phyloP scores from a whole-genome alignment of 2,797 vertebrate species.

The Masticophis lateralis region DNA sequence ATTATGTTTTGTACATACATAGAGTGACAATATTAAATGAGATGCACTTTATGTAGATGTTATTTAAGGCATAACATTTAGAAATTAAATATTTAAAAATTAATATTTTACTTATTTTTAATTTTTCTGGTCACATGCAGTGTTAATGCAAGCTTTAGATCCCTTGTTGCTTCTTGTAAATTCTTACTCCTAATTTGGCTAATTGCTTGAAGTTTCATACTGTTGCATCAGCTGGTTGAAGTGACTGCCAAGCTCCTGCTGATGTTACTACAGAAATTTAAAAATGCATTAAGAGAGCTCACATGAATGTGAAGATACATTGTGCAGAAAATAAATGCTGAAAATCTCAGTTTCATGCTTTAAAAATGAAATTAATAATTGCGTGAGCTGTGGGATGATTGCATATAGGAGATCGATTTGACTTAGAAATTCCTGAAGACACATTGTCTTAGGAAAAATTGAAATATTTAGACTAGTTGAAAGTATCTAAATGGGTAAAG shows the following conservation, averaged over 20 bases:
- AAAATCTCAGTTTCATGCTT: background rate
- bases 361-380: background rate
- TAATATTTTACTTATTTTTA: background rate
- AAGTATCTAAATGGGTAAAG: background rate
- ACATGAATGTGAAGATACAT: background rate
- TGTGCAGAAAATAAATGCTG: background rate
- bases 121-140: background rate
- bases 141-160: background rate
- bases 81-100: background rate
- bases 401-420: background rate
- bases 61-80: background rate
- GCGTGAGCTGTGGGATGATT: background rate
- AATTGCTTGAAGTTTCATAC: background rate
- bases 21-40: conserved; percentile 25
- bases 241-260: background rate
- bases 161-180: conserved; percentile 35
- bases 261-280: background rate
- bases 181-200: conserved; percentile 10
- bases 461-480: background rate
- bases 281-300: background rate
- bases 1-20: conserved; percentile 33
- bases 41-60: background rate
- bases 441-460: background rate
- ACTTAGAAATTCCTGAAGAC: background rate
- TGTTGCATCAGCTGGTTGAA: background rate